Conservation (phyloP, 2,888 invertebrate species). For the Nudaria mundana region DNA sequence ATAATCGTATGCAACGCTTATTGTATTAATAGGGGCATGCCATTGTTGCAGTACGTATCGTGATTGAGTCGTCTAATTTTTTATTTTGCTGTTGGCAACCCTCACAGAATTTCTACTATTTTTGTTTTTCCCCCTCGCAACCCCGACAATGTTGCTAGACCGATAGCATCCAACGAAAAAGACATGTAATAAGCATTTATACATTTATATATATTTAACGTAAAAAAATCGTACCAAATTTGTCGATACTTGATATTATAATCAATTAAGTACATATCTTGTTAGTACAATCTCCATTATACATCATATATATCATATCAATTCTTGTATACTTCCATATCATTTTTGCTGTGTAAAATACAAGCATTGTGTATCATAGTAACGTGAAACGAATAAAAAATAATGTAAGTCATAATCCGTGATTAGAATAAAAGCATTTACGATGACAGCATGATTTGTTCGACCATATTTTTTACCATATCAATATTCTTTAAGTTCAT, state of each 20-base stretch:
- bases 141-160: conserved; percentile 63
- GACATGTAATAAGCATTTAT: conserved; percentile 77
- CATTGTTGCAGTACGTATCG: conserved; percentile 79
- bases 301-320: conserved; percentile 76
- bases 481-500: conserved; percentile 16
- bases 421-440: conserved; percentile 35
- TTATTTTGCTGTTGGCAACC: conserved; percentile 35
- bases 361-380: conserved; percentile 61
- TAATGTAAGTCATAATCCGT: conserved; percentile 30
- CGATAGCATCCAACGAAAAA: conserved; percentile 67
- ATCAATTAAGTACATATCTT: conserved; percentile 78
- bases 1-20: conserved; percentile 80
- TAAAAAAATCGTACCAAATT: conserved; percentile 65
- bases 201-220: conserved; percentile 46
- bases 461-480: conserved; percentile 36
- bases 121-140: conserved; percentile 43
- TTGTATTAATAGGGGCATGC: conserved; percentile 78
- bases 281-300: conserved; percentile 77
- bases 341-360: conserved; percentile 72
- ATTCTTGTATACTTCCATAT: conserved; percentile 78
- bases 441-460: conserved; percentile 33
- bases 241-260: conserved; percentile 60
- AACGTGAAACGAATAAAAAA: conserved; percentile 51
- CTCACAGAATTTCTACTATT: conserved; percentile 43
- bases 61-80: conserved; percentile 67